phyloP scores from a whole-genome alignment of 1,140 invertebrate species.

The Trachymyrmex cornetzi region DNA sequence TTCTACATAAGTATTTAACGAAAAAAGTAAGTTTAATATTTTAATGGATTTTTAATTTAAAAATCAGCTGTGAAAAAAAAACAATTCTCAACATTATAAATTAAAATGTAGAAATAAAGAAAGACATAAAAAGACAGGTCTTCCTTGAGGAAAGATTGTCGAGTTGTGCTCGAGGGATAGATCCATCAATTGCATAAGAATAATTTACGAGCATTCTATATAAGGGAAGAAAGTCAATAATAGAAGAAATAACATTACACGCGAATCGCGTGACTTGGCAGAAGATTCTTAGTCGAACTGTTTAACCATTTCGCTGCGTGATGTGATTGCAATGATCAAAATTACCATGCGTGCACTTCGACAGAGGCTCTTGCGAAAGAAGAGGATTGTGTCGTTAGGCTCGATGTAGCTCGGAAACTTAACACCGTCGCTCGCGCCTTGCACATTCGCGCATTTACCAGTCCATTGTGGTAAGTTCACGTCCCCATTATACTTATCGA shows the following conservation, averaged over 20 bases:
- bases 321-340: not conserved
- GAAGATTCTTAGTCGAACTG: not conserved
- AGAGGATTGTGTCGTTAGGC: slow-evolving; percentile 90
- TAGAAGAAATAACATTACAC: slow-evolving; percentile 5
- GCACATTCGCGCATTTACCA: slow-evolving; percentile 91
- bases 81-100: not conserved
- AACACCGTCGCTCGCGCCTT: slow-evolving; percentile 93
- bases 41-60: slow-evolving; percentile 12
- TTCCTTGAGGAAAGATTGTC: not conserved
- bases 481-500: slow-evolving; percentile 92
- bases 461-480: slow-evolving; percentile 92
- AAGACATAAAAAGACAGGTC: not conserved
- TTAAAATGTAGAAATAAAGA: not conserved
- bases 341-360: slow-evolving; percentile 90
- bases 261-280: slow-evolving; percentile 18
- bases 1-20: not conserved
- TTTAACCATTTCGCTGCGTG: slow-evolving; percentile 1
- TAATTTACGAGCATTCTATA: slow-evolving; percentile 15
- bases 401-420: slow-evolving; percentile 92
- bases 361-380: slow-evolving; percentile 94
- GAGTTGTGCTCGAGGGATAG: not conserved
- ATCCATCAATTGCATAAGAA: slow-evolving; percentile 21
- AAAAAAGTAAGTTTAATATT: not conserved
- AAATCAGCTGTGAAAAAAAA: not conserved
- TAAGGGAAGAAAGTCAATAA: slow-evolving; percentile 48